A percentile compares a stretch with the other conserved stretches of the same genome.
phyloP scores from a whole-genome alignment of 2,888 invertebrate genomes.

The Acronicta aceris region DNA sequence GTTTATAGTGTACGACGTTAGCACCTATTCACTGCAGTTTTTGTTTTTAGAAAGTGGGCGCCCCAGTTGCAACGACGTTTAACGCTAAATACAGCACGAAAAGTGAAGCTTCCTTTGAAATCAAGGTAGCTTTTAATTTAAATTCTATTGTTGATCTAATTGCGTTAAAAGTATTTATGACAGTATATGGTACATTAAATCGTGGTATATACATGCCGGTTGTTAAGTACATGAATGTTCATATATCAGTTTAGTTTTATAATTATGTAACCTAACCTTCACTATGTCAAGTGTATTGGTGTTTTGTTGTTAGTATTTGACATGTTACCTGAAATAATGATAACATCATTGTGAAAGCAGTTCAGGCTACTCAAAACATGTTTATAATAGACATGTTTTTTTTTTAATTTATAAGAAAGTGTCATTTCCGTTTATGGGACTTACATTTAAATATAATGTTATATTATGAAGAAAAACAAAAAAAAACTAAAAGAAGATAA shows the following conservation, averaged over 20 bases:
- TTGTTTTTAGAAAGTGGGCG: conserved; percentile 77
- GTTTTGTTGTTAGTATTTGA: conserved; percentile 52
- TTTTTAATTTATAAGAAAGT: no score
- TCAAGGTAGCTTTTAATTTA: conserved; percentile 77
- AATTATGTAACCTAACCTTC: conserved; percentile 87
- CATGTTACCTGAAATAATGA: conserved; percentile 20
- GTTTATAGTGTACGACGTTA: neutral
- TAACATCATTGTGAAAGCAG: neutral
- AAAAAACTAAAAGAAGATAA: no score
- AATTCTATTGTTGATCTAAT: conserved; percentile 7
- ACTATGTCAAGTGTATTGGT: conserved; percentile 73
- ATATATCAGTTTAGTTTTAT: conserved; percentile 8
- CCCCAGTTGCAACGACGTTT: conserved; percentile 70
- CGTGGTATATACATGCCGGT: conserved; percentile 11
- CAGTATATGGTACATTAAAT: neutral
- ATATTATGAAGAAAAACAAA: no score
- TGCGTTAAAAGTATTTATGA: conserved; percentile 1
- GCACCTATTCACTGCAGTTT: conserved; percentile 12
- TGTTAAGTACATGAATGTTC: conserved; percentile 3
- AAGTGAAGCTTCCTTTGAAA: conserved; percentile 90
- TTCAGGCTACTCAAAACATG: neutral
- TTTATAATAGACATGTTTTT: no score
- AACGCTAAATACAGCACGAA: conserved; percentile 89
- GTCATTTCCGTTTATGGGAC: no score
- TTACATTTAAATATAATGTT: no score